Conservation (phyloP, 2,113 vertebrate genomes). For the Terrapene triunguis region DNA sequence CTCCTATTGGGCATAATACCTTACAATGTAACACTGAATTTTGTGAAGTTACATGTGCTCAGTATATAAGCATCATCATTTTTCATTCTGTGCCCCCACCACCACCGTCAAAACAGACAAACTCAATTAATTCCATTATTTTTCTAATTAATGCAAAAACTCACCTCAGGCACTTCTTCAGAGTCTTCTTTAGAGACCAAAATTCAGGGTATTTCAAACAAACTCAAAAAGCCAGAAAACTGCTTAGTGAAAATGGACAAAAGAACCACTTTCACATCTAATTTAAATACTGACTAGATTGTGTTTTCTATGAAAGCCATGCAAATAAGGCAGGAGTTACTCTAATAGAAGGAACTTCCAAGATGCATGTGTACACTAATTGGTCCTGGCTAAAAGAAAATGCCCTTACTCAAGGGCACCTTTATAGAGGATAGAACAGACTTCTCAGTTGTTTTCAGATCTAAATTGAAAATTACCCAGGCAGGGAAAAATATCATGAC, state of each 20-base stretch:
- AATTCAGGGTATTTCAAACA: slow-evolving; percentile 13
- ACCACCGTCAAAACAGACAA: background rate
- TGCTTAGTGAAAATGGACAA: slow-evolving; percentile 17
- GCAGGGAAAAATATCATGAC: background rate
- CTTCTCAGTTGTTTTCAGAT: background rate
- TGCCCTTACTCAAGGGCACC: background rate
- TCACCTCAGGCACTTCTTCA: background rate
- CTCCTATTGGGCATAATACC: background rate
- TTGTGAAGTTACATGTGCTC: background rate
- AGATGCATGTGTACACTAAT: background rate
- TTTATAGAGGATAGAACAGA: background rate
- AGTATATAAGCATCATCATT: background rate
- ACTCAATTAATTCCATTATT: background rate
- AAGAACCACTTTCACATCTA: background rate
- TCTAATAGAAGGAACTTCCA: slow-evolving; percentile 22
- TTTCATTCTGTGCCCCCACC: background rate
- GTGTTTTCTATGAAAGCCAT: background rate
- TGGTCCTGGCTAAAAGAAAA: background rate
- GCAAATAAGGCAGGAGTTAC: slow-evolving; percentile 15
- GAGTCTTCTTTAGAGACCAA: background rate
- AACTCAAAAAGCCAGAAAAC: background rate
- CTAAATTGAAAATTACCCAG: background rate
- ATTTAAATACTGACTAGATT: slow-evolving; percentile 17
- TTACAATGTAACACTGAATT: background rate
- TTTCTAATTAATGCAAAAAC: background rate